Base-by-base conservation (phyloP, 2,888 invertebrate genomes). In the Euzophera pinguis region DNA sequence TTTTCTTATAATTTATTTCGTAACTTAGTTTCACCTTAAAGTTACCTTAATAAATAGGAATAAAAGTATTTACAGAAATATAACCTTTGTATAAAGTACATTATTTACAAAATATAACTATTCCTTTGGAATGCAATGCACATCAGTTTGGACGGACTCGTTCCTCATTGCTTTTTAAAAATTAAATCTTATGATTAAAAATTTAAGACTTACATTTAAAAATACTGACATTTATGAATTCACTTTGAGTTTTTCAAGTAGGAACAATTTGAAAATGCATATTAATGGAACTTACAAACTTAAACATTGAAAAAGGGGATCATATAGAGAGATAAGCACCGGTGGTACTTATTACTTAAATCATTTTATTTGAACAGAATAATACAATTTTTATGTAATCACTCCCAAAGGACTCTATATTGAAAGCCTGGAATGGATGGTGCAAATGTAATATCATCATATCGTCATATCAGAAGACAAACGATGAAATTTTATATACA, bases 91-190 rank as follows among this genome's bases (percentile, higher is more conserved):
- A 55, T 57, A 54, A 55, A 57, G 53, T 55, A 49, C 22, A 53
- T 53, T 66, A 65, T 67, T 59, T 62, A 65, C 62, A 63, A 60
- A 43, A 54, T 54, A 55, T 54, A 59, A 64, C 73, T 76, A 81
- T 84, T 85, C 86, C 89, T 89, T 89, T 89, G 89, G 89, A 89
- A 85, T 79, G 78, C 73, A 80, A 73, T 75, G 70, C 72, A 76
- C 69, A 72, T 69, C 73, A 82, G 74, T 81, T 88, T 86, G 89
- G 88, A 85, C 85, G 88, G 85, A 84, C 76, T 67, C 67, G 65
- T 75, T 76, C 43, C 64, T 69, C 67, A 67, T 68, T 63, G 55
- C 61, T 65, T 50, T 60, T 47, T 67, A 64, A 47, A n/a, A 52
- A 58, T 60, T 54, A 50, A 55, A 53, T 29, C 58, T 59, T 45